Conservation (phyloP, 2,797 vertebrate genomes). For the Carapus acus region DNA sequence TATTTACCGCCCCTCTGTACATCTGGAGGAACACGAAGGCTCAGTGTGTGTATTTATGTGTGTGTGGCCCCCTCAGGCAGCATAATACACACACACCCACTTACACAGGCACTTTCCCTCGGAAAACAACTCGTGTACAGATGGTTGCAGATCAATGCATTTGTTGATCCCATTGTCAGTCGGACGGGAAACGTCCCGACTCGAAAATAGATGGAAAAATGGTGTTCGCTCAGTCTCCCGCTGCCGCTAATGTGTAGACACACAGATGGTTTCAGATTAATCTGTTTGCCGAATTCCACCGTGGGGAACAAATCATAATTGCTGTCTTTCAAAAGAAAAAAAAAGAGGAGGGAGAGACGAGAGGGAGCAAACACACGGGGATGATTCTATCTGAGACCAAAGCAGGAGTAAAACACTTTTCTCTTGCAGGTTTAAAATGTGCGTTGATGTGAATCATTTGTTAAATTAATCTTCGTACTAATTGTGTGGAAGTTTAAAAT, state of each 20-base stretch:
- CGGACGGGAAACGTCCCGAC: constrained; percentile 33
- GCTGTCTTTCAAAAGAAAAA: constrained; percentile 41
- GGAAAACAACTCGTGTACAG: constrained; percentile 29
- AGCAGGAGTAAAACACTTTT: constrained; percentile 10
- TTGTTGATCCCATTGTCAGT: constrained; percentile 37
- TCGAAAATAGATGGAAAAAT: constrained; percentile 35
- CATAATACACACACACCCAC: constrained; percentile 16
- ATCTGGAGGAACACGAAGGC: constrained; percentile 43
- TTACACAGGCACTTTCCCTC: constrained; percentile 6
- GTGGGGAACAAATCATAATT: constrained; percentile 22
- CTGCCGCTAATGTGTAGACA: constrained; percentile 17
- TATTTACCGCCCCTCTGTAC: constrained; percentile 48
- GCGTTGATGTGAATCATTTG: background rate
- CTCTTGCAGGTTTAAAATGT: background rate
- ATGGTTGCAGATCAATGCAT: constrained; percentile 46
- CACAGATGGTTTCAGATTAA: constrained; percentile 52
- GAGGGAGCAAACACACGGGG: constrained; percentile 11
- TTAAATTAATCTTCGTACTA: constrained; percentile 2
- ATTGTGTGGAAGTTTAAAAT: constrained; percentile 7
- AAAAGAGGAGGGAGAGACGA: background rate
- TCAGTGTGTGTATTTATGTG: constrained; percentile 26
- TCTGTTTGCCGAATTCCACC: constrained; percentile 40
- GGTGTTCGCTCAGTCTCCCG: constrained; percentile 27
- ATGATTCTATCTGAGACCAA: constrained; percentile 10
- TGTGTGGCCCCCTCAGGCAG: constrained; percentile 17